Evolutionary conservation across 2,888 invertebrate genomes (phyloP), one percentile per base, ranked within the genome.

Genomic region (Neelides folsomi): DNA sequence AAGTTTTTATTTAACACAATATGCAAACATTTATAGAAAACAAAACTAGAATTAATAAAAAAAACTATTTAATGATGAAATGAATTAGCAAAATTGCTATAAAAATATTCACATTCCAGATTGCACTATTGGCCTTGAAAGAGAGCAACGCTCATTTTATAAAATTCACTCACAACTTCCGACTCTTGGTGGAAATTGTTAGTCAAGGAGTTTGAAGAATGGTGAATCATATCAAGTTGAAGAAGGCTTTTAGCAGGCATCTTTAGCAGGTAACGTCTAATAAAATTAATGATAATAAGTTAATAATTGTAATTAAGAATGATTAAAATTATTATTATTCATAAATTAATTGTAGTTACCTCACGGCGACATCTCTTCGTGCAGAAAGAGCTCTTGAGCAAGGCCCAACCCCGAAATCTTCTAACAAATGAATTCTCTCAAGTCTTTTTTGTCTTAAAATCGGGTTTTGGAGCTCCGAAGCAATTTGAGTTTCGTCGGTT

Each of bases 331-430:
- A 13, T 10, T 15, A 41, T 13, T 41, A 18, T 43, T 12, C 16
- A 10, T 37, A 44, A 16, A 18, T 12, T 18, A 55, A 20, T 1
- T 34, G 43, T 13, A 43, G 45, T 58, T 59, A 69, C 69, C 69
- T 65, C n/a, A 88, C 76, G 27, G 82, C 80, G 53, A 88, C 72
- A 68, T 89, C 89, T 48, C 82, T 76, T 15, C 87, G 75, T 7
- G 88, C 86, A 62, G 84, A 84, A 45, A 88, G 70, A 0, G 86
- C 88, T 13, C 84, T 76, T 27, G 84, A 80, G 65, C 79, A 81
- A 41, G 81, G 80, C 15, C 85, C 85, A 41, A 83, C 78, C 66
- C 62, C 64, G 40, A 59, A 55, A 19, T 53, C 59, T 39, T 58
- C 58, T 10, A 61, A 42, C 5, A 61, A 53, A 44, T 51, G 51